Conservation (phyloP, 2,888 invertebrate genomes). For the Dolichopus griseipennis region DNA sequence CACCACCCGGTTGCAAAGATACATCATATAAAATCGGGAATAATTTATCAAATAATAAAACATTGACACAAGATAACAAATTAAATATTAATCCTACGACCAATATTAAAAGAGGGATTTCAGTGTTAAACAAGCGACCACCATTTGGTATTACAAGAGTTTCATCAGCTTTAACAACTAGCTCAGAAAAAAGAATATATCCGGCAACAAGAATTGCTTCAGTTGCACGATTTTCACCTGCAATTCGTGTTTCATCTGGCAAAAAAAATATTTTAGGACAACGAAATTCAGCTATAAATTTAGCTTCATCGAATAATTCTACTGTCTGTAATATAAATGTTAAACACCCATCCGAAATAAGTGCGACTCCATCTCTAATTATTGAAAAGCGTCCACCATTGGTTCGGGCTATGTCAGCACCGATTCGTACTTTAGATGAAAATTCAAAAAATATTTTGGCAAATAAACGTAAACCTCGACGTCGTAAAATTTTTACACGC, state of each 20-base stretch:
- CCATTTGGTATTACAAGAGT: background rate
- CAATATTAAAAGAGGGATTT: background rate
- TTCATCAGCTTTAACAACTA: constrained; percentile 9
- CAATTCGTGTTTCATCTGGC: background rate
- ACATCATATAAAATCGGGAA: background rate
- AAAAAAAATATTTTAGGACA: background rate
- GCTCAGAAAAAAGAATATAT: constrained; percentile 7
- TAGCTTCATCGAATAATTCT: too few species aligned
- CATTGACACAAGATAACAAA: background rate
- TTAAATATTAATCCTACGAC: background rate
- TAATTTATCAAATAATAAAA: background rate
- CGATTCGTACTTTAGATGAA: constrained; percentile 37
- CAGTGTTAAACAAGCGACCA: background rate
- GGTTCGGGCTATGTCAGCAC: constrained; percentile 44
- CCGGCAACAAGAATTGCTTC: constrained; percentile 11
- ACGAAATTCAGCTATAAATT: background rate
- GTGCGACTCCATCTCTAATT: constrained; percentile 30
- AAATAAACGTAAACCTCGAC: constrained; percentile 34
- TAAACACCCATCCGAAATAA: constrained; percentile 17
- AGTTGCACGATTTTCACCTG: constrained; percentile 8
- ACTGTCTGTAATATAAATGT: background rate
- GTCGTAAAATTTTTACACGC: constrained; percentile 30
- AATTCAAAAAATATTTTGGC: constrained; percentile 29
- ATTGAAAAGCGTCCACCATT: constrained; percentile 38
- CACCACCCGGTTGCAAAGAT: background rate